Evolutionary conservation across 2,797 vertebrate genomes (phyloP), one percentile per base, ranked within the genome.

Genomic region (Ceyx erithaca): DNA sequence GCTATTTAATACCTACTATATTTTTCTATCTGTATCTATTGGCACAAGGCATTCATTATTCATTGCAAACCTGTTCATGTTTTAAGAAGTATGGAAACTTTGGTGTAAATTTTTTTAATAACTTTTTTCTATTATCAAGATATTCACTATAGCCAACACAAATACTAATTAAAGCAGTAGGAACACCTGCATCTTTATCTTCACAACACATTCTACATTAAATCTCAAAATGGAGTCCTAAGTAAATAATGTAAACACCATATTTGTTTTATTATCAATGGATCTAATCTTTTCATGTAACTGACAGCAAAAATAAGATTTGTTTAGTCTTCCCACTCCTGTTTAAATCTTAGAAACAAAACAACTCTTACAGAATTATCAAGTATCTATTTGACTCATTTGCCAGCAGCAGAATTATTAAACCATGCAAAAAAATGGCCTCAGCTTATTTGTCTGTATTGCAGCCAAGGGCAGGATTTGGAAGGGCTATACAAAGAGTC

Each of bases 261-360:
- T 5, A 9, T 62, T 80, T 45, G 30, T 64, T 68, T 49, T 11
- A 33, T 58, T 59, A 54, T 78, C 54, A 71, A 64, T 46, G 85
- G 8, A 64, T 43, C 3, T 6, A 59, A 58, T n/a, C 1, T 80
- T 85, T 78, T 75, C n/a, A 31, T 33, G 9, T 10, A 76, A 30
- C 7, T 3, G 10, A 68, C n/a, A 79, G 41, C 9, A 84, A 79
- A 75, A 87, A 58, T 15, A 30, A 14, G 77, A 80, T 4, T 31
- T 79, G 26, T 79, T 86, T 66, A 35, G n/a, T 70, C n/a, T 77
- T 79, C 22, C 28, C 43, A 26, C 10, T 87, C 18, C 14, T 85
- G 26, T 72, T 76, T 48, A 18, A 78, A 79, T 21, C 80, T 12
- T 40, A 72, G 80, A 69, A 83, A 57, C 20, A 71, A 87, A 85